Evolutionary conservation across 1,140 invertebrate species (phyloP).

Genomic region (Phymastichus coffea): DNA sequence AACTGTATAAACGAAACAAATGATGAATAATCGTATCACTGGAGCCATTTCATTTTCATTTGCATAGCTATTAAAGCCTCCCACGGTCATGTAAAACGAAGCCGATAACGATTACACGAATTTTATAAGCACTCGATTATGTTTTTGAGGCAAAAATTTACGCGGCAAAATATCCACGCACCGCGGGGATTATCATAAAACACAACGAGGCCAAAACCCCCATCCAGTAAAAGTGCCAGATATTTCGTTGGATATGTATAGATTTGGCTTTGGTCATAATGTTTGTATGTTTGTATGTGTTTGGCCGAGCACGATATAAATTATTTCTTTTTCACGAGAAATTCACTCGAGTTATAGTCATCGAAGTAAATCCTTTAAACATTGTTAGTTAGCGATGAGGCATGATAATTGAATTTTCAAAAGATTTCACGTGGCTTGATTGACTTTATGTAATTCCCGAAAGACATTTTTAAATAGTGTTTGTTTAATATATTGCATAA

Average conservation of each 20-base stretch:
- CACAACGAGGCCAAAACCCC: neutral
- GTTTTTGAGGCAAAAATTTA: neutral
- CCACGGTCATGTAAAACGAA: neutral
- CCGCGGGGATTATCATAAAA: conserved; percentile 6
- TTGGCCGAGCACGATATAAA: too few species aligned
- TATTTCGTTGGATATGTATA: neutral
- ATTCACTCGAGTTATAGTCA: neutral
- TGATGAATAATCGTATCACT: too few species aligned
- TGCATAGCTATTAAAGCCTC: neutral
- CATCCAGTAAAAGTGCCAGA: neutral
- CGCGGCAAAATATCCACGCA: conserved; percentile 2
- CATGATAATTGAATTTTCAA: neutral
- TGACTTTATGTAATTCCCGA: neutral
- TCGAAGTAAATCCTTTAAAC: neutral
- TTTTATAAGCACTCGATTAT: neutral
- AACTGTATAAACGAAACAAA: too few species aligned
- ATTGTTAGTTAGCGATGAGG: neutral
- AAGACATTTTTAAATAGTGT: too few species aligned
- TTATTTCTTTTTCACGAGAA: conserved; percentile 5
- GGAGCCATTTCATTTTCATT: neutral
- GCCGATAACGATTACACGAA: neutral
- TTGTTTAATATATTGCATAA: too few species aligned
- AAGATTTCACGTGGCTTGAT: neutral
- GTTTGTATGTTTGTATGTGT: too few species aligned
- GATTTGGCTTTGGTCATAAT: too few species aligned